Evolutionary conservation across 2,113 vertebrate genomes (phyloP), one percentile per base, ranked within the genome.

Genomic region (Mesitornis unicolor): DNA sequence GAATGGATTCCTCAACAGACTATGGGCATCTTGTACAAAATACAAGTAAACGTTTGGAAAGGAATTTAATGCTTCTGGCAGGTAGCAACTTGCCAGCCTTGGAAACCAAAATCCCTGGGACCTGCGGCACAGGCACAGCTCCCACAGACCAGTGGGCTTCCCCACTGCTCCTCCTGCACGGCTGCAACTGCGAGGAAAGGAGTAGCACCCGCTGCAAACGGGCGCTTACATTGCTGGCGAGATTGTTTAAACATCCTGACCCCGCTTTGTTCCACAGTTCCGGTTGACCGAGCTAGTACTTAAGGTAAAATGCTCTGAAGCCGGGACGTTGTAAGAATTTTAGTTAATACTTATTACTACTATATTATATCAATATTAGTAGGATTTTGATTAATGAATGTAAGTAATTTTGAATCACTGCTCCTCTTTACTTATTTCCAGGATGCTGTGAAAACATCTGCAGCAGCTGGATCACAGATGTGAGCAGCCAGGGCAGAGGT

Each of bases 11-110:
- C 56, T 94, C 76, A 42, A 51, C 64, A 70, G 68, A 93, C 87
- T 89, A 64, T 56, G 56, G 76, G 60, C 73, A 94, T 86, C 90
- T 95, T 95, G 90, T 95, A 84, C 64, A 60, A 78, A 94, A 91
- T 29, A 60, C 31, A 88, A 91, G 43, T 33, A 90, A 93, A 92
- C 75, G 74, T 56, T 88, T 4, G 11, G 54, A 48, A 77, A 71
- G 83, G 73, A 92, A 90, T 93, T 22, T 54, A n/a, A 70, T 48
- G 64, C 68, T 96, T 82, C 67, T 67, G 78, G 79, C 3, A 8
- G 70, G 75, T 85, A 83, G 9, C 6, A 3, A 70, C 50, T 56
- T 61, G 56, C 59, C 59, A 84, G 82, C 47, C 75, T 25, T 51
- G 67, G 71, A 69, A 85, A 33, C 29, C 2, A 6, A 21, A 53